Evolutionary conservation across 1,140 invertebrate genomes (phyloP).

Genomic region (Leptinotarsa lineolata): DNA sequence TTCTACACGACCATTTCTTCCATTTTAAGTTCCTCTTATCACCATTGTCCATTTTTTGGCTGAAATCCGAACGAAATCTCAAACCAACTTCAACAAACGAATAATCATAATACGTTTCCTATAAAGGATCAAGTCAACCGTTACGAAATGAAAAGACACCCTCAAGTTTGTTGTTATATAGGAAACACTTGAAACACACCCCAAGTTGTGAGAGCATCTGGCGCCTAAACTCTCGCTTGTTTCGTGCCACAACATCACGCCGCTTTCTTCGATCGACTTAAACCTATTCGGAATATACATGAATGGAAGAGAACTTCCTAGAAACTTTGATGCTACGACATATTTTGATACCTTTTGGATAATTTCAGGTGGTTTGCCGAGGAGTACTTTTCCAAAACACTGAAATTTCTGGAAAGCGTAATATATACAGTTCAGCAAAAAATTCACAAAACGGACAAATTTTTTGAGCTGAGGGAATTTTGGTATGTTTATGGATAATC

Average conservation of each 20-base stretch:
- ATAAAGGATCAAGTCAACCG: neutral
- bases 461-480: too few species aligned
- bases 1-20: too few species aligned
- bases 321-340: neutral
- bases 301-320: neutral
- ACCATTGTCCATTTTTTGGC: too few species aligned
- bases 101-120: neutral
- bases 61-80: too few species aligned
- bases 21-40: too few species aligned
- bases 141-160: conserved; percentile 14
- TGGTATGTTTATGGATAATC: too few species aligned
- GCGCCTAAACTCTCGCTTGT: conserved; percentile 38
- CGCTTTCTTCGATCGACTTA: conserved; percentile 2
- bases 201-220: conserved; percentile 38
- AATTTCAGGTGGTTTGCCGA: too few species aligned
- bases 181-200: conserved; percentile 39
- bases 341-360: conserved; percentile 22
- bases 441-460: too few species aligned
- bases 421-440: too few species aligned
- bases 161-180: conserved; percentile 23
- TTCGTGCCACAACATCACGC: conserved; percentile 34
- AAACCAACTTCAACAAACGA: neutral
- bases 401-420: too few species aligned
- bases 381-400: too few species aligned
- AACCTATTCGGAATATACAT: neutral